These are phyloP conservation scores for Xerus rutilus DNA, from an alignment of 2,797 vertebrate genomes.

Conservation along the genomic window DNA sequence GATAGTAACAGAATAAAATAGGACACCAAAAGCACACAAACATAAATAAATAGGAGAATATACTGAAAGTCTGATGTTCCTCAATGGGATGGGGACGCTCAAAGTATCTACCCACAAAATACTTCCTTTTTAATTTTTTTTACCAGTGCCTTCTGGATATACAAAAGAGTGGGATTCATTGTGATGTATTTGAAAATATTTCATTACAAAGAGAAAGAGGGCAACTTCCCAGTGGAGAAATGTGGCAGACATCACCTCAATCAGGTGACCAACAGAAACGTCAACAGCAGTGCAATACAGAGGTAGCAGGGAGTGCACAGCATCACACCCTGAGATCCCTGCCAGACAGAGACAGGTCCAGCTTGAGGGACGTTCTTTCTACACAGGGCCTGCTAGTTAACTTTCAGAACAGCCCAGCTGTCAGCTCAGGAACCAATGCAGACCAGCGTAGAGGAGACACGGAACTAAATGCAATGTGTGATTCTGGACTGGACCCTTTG, in stretches of 20 bases:
- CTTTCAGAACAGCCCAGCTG: background rate
- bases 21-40: background rate
- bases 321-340: background rate
- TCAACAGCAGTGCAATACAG: rapidly evolving
- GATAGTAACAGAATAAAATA: background rate
- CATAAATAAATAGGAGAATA: background rate
- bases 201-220: background rate
- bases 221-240: background rate
- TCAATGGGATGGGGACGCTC: background rate
- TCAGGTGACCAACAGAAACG: background rate
- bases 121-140: too few species aligned
- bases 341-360: background rate
- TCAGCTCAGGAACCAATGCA: too few species aligned
- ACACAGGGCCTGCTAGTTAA: background rate
- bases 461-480: rapidly evolving
- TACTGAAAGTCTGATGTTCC: rapidly evolving
- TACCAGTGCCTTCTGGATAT: background rate
- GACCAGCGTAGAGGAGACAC: background rate
- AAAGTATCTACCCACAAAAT: background rate
- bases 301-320: rapidly evolving
- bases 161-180: too few species aligned
- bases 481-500: background rate
- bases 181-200: too few species aligned
- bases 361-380: background rate
- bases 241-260: background rate